Evolutionary conservation across 2,888 invertebrate genomes (phyloP), one percentile per base, ranked within the genome.

Genomic region (Ptychoptera contaminata): DNA sequence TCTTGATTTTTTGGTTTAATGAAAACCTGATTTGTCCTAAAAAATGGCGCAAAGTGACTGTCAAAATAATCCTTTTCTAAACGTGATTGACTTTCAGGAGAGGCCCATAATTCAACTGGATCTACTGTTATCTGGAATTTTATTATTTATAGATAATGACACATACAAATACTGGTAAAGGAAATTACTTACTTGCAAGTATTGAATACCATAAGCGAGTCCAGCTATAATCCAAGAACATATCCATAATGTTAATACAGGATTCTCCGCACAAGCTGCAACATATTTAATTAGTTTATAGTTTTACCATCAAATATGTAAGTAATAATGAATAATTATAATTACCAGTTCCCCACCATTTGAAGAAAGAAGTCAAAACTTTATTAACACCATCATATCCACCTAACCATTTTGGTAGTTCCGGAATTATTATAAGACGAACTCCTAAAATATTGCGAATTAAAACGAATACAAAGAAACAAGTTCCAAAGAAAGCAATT

Each of bases 101-200:
- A 72, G 1, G 94, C 88, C 97, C 97, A 97, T 37, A 97, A 72
- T 59, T 96, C 85, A 2, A 93, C 79, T 0, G 96, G 94, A 60
- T 92, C 79, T 0, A 90, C 80, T 0, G 87, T 91, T 1, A 96
- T 71, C 48, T 23, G 23, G 23, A 23, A 23, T 5, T 23, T 23
- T 23, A 23, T 23, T 23, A 23, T 23, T 23, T 5, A 23, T 3
- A 23, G 23, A 23, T 23, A 23, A 23, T 5, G 23, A 23, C 3
- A 23, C 3, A 23, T 23, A 3, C n/a, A n/a, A n/a, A n/a, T n/a
- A n/a, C n/a, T n/a, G n/a, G n/a, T 23, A 5, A 23, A 23, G 7
- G 3, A 23, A 7, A 23, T 23, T 23, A 5, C 23, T 7, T 23
- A 23, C 23, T 23, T 75, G 63, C 50, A 92, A 62, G 45, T 68